Evolutionary conservation across 2,797 vertebrate genomes (phyloP).

Genomic region (Lacerta agilis): DNA sequence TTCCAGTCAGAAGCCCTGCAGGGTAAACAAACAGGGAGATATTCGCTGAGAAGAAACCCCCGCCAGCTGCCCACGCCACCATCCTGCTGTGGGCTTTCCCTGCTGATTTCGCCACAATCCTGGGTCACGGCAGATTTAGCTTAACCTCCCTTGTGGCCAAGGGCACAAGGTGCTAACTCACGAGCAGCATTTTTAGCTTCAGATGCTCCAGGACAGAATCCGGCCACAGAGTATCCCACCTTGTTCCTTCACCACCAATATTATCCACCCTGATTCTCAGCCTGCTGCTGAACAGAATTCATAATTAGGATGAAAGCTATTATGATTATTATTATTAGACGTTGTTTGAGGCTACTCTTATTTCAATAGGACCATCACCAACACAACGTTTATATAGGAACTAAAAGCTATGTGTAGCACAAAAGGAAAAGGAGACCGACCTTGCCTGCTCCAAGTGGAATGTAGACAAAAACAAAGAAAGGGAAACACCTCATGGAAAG

Average conservation of each 20-base stretch:
- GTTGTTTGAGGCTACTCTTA: neutral
- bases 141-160: neutral
- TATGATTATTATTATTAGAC: too few species aligned
- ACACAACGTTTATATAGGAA: neutral
- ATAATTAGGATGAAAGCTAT: neutral
- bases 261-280: neutral
- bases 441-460: neutral
- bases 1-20: conserved; percentile 96
- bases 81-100: neutral
- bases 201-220: neutral
- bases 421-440: neutral
- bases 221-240: neutral
- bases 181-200: neutral
- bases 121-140: neutral
- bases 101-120: neutral
- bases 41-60: neutral
- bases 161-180: neutral
- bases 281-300: neutral
- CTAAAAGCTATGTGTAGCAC: neutral
- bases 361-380: neutral
- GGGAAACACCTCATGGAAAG: neutral
- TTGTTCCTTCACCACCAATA: neutral
- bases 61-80: neutral
- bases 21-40: conserved; percentile 2
- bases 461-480: too few species aligned